Evolutionary conservation across 2,113 vertebrate genomes (phyloP).

Genomic region (Cariama cristata): DNA sequence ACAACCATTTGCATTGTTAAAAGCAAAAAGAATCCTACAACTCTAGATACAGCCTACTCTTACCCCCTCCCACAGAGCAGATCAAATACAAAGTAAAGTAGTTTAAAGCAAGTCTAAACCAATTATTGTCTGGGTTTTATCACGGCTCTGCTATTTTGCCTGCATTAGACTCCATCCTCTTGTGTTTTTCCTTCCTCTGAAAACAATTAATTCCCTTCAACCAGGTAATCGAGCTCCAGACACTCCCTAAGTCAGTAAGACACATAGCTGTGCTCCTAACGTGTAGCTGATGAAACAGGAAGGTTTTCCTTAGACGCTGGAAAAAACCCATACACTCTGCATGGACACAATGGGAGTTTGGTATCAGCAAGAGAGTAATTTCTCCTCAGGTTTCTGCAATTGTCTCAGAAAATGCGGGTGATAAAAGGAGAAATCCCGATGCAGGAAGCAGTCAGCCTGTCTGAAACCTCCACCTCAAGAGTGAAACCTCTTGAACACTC

Average conservation of each 20-base stretch:
- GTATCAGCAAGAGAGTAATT: not conserved
- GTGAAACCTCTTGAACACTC: not conserved
- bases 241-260: not conserved
- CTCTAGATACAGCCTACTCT: not conserved
- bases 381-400: not conserved
- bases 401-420: not conserved
- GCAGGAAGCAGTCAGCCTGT: not conserved
- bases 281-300: not conserved
- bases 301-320: not conserved
- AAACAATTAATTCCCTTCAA: not conserved
- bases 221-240: not conserved
- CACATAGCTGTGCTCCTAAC: not conserved
- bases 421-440: not conserved
- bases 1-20: not conserved
- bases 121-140: not conserved
- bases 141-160: not conserved
- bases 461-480: not conserved
- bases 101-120: not conserved
- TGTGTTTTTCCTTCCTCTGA: not conserved
- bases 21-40: not conserved
- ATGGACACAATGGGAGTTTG: not conserved
- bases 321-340: not conserved
- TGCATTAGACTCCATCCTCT: not conserved
- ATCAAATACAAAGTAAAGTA: not conserved
- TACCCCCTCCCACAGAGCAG: not conserved